Conservation (phyloP, 1,140 invertebrate genomes). For the Diuraphis noxia region DNA sequence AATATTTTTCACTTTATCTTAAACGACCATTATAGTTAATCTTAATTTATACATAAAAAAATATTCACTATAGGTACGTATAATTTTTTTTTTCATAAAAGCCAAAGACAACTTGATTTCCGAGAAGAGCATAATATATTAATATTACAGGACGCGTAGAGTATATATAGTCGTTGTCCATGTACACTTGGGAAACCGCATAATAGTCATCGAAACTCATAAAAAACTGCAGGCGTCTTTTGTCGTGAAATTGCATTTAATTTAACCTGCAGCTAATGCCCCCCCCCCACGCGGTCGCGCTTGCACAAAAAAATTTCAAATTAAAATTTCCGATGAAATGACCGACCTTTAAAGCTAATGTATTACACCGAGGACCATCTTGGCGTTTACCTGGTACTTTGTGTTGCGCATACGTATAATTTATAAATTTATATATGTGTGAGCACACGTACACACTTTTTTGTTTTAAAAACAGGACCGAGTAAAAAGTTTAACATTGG, state of each 20-base stretch:
- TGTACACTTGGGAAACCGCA: neutral
- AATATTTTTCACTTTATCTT: neutral
- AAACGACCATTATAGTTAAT: neutral
- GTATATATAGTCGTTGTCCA: no score
- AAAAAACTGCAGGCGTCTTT: slow-evolving; percentile 14
- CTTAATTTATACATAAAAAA: neutral
- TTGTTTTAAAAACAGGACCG: neutral
- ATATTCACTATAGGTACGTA: neutral
- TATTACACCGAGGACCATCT: neutral
- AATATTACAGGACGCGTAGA: neutral
- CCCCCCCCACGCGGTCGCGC: no score
- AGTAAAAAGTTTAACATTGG: slow-evolving; percentile 25
- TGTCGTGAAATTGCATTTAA: neutral
- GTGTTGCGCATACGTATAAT: neutral
- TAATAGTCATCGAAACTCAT: neutral
- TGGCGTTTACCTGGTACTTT: neutral
- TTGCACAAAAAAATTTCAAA: neutral
- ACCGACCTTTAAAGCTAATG: slow-evolving; percentile 13
- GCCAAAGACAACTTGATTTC: neutral
- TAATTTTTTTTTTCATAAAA: neutral
- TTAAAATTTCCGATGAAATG: neutral
- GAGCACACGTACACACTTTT: neutral
- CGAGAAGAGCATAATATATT: neutral
- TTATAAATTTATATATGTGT: neutral
- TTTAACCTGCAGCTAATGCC: neutral